Conservation (phyloP, 2,888 invertebrate genomes). For the Brachypalpus laphriformis region DNA sequence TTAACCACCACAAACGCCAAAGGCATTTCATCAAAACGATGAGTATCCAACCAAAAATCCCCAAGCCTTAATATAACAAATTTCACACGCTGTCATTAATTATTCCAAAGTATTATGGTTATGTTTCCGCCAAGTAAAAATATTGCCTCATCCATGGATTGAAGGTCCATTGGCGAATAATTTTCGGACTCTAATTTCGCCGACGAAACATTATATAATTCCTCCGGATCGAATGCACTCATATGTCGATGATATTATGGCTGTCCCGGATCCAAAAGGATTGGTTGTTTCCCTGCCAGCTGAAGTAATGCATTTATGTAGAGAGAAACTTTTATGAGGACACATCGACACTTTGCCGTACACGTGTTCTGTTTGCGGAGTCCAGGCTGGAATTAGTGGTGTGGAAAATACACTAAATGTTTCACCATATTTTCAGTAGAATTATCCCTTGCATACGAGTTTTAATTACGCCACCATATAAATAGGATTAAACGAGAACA, state of each 20-base stretch:
- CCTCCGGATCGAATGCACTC: neutral
- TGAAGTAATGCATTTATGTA: neutral
- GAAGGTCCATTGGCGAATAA: slow-evolving; percentile 4
- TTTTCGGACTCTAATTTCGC: neutral
- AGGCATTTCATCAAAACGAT: slow-evolving; percentile 13
- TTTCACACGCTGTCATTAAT: slow-evolving; percentile 27
- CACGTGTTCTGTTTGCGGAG: neutral
- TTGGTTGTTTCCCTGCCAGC: neutral
- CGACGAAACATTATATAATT: neutral
- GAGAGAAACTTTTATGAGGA: slow-evolving; percentile 24
- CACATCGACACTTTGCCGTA: neutral
- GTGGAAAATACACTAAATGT: slow-evolving; percentile 11
- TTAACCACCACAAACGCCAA: neutral
- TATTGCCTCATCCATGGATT: neutral
- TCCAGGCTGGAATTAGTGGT: neutral
- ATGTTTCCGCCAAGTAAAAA: slow-evolving; percentile 2
- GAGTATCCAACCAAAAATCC: too few relatives aligned
- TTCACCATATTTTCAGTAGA: neutral
- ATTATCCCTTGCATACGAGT: neutral
- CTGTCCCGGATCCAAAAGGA: neutral
- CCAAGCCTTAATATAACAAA: neutral
- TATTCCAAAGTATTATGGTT: slow-evolving; percentile 11
- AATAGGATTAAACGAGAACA: slow-evolving; percentile 16
- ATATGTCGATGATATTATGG: neutral
- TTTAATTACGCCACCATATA: neutral